Percentiles rank a stretch among this genome's conserved stretches.
phyloP scores from a whole-genome alignment of 1,140 invertebrate genomes.

The Drosophila lowei region DNA sequence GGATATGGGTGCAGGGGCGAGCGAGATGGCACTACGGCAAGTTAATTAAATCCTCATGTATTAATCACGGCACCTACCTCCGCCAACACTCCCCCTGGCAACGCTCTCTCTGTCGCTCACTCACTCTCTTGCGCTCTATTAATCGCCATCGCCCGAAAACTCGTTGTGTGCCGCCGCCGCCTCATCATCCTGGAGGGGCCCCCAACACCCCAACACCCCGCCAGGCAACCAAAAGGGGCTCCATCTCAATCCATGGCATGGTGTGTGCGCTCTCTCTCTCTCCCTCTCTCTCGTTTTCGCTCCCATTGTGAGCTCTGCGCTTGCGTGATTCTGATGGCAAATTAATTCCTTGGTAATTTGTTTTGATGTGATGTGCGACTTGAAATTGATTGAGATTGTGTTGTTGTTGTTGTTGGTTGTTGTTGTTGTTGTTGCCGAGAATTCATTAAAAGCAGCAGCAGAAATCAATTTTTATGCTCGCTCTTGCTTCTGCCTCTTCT shows the following conservation, averaged over 20 bases:
- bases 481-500: constrained; percentile 30
- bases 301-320: constrained; percentile 53
- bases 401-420: constrained; percentile 58
- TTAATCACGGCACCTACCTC: constrained; percentile 76
- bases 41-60: constrained; percentile 82
- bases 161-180: constrained; percentile 39
- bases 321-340: constrained; percentile 82
- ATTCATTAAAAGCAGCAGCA: constrained; percentile 79
- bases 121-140: constrained; percentile 54
- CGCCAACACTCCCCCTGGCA: background rate
- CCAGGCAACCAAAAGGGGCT: background rate
- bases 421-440: constrained; percentile 39
- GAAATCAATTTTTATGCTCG: constrained; percentile 76
- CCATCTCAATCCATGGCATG: too few relatives aligned
- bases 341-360: constrained; percentile 83
- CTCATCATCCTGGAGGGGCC: constrained; percentile 1
- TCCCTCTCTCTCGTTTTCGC: constrained; percentile 15
- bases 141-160: constrained; percentile 67
- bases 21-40: constrained; percentile 66
- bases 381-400: constrained; percentile 82
- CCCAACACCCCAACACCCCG: background rate
- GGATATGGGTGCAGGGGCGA: constrained; percentile 14
- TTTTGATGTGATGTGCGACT: constrained; percentile 82
- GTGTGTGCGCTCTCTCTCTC: background rate
- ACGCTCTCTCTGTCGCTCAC: background rate